These are phyloP conservation scores for Eriocheir sinensis DNA, from an alignment of 1,140 invertebrate genomes.

Conservation along the genomic window DNA sequence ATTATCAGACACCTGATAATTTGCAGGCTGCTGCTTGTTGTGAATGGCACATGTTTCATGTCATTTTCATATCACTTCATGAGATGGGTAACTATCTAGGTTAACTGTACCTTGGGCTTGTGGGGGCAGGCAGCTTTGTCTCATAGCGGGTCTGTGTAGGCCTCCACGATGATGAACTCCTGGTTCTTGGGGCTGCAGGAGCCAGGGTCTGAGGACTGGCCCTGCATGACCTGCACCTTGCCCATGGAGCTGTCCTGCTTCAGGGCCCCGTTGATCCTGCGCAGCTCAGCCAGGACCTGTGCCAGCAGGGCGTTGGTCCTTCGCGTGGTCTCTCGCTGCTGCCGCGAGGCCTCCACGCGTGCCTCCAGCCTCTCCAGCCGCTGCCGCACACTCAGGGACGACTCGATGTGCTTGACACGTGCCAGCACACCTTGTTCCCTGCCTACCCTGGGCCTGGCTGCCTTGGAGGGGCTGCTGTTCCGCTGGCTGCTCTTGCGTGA, in stretches of 20 bases:
- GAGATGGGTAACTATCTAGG: too few relatives aligned
- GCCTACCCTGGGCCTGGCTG: background rate
- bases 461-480: background rate
- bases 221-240: background rate
- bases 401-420: slow-evolving; percentile 51
- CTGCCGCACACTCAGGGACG: background rate
- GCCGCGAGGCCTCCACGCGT: background rate
- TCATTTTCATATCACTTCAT: too few relatives aligned
- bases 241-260: background rate
- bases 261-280: slow-evolving; percentile 49
- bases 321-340: slow-evolving; percentile 2
- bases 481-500: background rate
- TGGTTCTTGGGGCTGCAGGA: slow-evolving; percentile 45
- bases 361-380: slow-evolving; percentile 48
- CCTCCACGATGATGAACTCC: slow-evolving; percentile 53
- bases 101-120: too few relatives aligned
- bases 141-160: slow-evolving; percentile 36
- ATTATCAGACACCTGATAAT: too few relatives aligned
- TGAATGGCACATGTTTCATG: too few relatives aligned
- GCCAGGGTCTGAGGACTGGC: background rate
- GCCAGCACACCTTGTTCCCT: background rate
- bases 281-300: slow-evolving; percentile 38
- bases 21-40: too few relatives aligned
- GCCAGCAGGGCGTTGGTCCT: slow-evolving; percentile 37
- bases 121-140: too few relatives aligned